A percentile compares a stretch with the other conserved stretches of the same genome.
These are phyloP conservation scores for Tachina lurida DNA, from an alignment of 2,888 invertebrate genomes.

Conservation along the genomic window DNA sequence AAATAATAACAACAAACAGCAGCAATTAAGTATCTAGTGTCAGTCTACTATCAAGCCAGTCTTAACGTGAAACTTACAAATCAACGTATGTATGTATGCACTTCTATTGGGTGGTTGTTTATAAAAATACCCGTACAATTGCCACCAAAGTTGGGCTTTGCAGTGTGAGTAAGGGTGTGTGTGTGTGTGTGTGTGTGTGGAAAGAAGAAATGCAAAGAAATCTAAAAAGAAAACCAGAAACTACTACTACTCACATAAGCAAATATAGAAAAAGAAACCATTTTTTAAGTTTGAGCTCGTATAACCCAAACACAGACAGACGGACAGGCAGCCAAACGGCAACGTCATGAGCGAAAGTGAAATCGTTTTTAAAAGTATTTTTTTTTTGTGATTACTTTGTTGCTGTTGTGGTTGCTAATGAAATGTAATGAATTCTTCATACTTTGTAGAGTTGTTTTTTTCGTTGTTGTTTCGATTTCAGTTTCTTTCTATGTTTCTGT, in stretches of 20 bases:
- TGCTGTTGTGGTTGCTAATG: constrained; percentile 64
- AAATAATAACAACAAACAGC: constrained; percentile 24
- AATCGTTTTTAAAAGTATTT: constrained; percentile 75
- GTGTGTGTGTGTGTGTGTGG: constrained; percentile 32
- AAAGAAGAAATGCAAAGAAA: constrained; percentile 66
- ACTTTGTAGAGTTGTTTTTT: constrained; percentile 44
- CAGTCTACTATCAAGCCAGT: constrained; percentile 6
- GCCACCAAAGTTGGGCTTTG: constrained; percentile 35
- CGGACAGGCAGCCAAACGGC: constrained; percentile 17
- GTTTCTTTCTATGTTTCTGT: constrained; percentile 20
- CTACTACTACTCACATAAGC: constrained; percentile 22
- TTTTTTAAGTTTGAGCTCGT: constrained; percentile 45
- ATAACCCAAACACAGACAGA: constrained; percentile 40
- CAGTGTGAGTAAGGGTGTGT: not conserved
- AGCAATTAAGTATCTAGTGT: constrained; percentile 16
- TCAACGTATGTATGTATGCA: not conserved
- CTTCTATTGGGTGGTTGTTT: constrained; percentile 39
- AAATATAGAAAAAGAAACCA: constrained; percentile 67
- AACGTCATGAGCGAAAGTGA: constrained; percentile 82
- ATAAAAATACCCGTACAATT: not conserved
- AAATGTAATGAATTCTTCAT: constrained; percentile 67
- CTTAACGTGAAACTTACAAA: constrained; percentile 43
- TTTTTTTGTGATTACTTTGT: constrained; percentile 40
- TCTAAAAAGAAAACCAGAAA: constrained; percentile 70
- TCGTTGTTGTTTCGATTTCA: constrained; percentile 15